Percentiles rank a stretch among this genome's conserved stretches.
Conservation (phyloP, 2,113 vertebrate species). For the Lasiurus cinereus region DNA sequence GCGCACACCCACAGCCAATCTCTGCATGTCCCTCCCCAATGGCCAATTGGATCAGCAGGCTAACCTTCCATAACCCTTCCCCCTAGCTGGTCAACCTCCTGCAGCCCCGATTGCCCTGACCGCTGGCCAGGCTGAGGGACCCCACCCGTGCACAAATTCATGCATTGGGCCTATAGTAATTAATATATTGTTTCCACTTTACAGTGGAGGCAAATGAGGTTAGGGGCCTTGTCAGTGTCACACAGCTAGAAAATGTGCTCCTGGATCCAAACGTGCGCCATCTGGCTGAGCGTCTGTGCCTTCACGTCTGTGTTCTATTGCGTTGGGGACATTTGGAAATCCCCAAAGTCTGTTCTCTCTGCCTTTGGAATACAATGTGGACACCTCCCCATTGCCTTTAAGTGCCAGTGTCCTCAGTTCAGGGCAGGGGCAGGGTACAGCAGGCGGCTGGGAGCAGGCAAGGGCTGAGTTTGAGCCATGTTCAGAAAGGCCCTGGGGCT, state of each 20-base stretch:
- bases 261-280: neutral
- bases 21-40: too few species aligned
- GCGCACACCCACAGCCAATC: too few species aligned
- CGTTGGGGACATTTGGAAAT: neutral
- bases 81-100: too few species aligned
- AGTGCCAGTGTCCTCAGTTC: neutral
- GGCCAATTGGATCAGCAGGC: too few species aligned
- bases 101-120: too few species aligned
- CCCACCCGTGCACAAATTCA: too few species aligned
- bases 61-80: too few species aligned
- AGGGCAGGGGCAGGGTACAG: neutral
- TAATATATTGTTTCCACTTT: neutral
- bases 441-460: neutral
- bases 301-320: fast-evolving
- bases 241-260: neutral
- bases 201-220: neutral
- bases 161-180: neutral
- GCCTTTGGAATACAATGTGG: neutral
- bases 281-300: neutral
- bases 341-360: neutral
- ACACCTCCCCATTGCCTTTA: too few species aligned
- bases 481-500: neutral
- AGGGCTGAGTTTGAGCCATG: neutral
- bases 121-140: too few species aligned
- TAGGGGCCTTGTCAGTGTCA: neutral